phyloP scores from a whole-genome alignment of 2,113 vertebrate genomes.

The Uria lomvia region DNA sequence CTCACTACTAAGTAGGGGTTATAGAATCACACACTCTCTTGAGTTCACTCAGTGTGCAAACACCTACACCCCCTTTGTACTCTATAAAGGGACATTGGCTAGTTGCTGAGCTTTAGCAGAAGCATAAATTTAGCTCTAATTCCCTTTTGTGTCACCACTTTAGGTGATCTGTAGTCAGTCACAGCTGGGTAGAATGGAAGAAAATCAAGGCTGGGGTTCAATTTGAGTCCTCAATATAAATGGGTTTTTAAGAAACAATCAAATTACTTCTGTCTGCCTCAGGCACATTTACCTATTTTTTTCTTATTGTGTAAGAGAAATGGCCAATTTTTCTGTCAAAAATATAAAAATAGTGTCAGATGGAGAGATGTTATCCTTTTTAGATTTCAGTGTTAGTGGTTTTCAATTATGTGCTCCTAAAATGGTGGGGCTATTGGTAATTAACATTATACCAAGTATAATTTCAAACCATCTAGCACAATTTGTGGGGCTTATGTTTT shows the following conservation, averaged over 20 bases:
- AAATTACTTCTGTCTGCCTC: neutral
- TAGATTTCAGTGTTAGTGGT: neutral
- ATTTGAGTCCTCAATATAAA: neutral
- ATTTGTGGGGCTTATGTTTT: neutral
- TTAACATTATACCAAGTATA: neutral
- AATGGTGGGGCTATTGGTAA: neutral
- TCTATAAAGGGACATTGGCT: neutral
- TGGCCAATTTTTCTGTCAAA: neutral
- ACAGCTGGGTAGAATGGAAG: neutral
- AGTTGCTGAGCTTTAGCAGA: neutral
- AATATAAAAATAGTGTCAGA: neutral
- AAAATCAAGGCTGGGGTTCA: neutral
- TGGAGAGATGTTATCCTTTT: neutral
- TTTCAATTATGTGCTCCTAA: neutral
- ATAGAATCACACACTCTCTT: neutral
- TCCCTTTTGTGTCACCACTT: neutral
- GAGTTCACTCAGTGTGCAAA: neutral
- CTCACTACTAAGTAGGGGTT: neutral
- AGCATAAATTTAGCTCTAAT: neutral
- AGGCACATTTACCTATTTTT: neutral
- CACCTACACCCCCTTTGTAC: neutral
- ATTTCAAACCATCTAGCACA: neutral
- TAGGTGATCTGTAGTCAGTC: neutral
- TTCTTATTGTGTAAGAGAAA: neutral
- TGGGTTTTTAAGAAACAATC: neutral